phyloP scores from a whole-genome alignment of 2,797 vertebrate genomes.

The Synaphobranchus kaupii region DNA sequence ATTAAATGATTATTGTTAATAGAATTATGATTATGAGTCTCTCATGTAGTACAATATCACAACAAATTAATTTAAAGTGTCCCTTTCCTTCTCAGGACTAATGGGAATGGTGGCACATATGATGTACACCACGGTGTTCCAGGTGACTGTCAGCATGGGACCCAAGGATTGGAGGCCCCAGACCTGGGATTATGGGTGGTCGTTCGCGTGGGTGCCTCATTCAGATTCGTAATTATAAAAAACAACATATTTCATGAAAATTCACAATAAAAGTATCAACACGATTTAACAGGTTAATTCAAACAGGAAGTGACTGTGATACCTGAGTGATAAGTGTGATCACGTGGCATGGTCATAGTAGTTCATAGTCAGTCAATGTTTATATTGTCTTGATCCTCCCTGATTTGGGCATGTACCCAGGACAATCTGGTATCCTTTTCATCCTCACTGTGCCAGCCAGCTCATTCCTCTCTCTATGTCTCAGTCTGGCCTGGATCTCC shows the following conservation, averaged over 20 bases:
- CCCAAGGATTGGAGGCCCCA: constrained; percentile 84
- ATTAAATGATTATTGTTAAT: background rate
- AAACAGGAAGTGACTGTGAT: background rate
- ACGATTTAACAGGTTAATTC: background rate
- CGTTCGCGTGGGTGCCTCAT: constrained; percentile 66
- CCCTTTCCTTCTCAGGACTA: constrained; percentile 60
- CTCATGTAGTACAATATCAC: background rate
- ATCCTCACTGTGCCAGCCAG: background rate
- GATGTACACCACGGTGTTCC: constrained; percentile 84
- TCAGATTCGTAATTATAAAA: background rate
- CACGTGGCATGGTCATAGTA: background rate
- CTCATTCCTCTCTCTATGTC: background rate
- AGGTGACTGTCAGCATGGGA: constrained; percentile 81
- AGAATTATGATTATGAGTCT: background rate
- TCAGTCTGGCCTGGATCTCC: constrained; percentile 83
- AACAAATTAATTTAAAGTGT: background rate
- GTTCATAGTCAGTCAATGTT: background rate
- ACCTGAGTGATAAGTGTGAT: background rate
- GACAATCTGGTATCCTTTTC: background rate
- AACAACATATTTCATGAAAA: background rate
- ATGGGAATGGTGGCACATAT: constrained; percentile 83
- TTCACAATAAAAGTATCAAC: background rate
- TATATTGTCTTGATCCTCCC: background rate
- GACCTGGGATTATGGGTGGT: constrained; percentile 75
- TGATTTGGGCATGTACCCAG: background rate